Base-by-base conservation (phyloP, 2,888 invertebrate species). In the Yponomeuta sedellus region DNA sequence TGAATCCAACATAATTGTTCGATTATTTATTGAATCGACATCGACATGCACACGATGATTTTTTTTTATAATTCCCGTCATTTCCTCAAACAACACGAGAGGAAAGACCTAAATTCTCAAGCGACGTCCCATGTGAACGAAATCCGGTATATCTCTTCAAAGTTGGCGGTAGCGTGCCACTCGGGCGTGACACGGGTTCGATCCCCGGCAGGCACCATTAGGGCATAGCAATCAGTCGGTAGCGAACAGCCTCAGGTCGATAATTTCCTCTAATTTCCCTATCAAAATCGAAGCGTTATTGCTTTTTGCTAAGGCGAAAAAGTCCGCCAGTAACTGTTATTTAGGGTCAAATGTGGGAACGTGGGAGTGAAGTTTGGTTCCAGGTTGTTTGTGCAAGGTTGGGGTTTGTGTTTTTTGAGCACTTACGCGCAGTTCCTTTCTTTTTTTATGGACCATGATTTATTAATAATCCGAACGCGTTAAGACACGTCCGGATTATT, bases 221-320 rank as follows among this genome's bases (percentile, higher is more conserved):
- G 76, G 71, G 87, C 86, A 86, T 89, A 91, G 89, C 88, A 83
- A 86, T 87, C 88, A 83, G 85, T 74, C 90, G 83, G 90, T 90
- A 91, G 90, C 88, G 76, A 74, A 20, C 58, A 76, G 72, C 71
- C 78, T 72, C 75, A 75, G 78, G 80, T 82, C 81, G 80, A 86
- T 90, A 90, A 91, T 91, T 90, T 89, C 85, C 86, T 83, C 89
- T 90, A 89, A 91, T 91, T 91, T 90, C 89, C 90, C 83, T 89
- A 90, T 90, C 90, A 90, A 87, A 90, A 83, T 75, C 86, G 81
- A 83, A 80, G 82, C 82, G 77, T 73, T 76, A 78, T 82, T 81
- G 80, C 85, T 85, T 82, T 83, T 82, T 79, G 75, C 59, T 64
- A 44, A 16, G 44, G 44, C 44, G 16, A 52, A 52, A 52, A 52